phyloP scores from a whole-genome alignment of 1,140 invertebrate genomes.

The Psilanteris sp. region DNA sequence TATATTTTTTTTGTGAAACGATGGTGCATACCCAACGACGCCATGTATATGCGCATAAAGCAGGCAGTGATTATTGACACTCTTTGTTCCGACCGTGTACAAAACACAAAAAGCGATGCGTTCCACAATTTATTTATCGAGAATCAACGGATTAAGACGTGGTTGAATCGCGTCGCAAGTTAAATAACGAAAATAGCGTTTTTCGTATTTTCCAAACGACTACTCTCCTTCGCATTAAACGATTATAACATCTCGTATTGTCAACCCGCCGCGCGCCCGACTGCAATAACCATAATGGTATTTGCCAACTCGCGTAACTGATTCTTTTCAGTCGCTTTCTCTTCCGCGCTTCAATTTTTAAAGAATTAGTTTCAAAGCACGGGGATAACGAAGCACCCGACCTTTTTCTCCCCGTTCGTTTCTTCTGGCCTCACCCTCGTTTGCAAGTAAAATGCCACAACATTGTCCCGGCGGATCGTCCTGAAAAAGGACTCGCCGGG shows the following conservation, averaged over 20 bases:
- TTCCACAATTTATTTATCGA: conserved; percentile 6
- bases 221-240: no score
- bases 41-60: conserved; percentile 30
- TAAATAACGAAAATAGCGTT: no score
- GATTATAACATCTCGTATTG: no score
- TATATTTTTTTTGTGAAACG: conserved; percentile 1
- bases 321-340: conserved; percentile 31
- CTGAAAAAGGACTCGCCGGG: conserved; percentile 68
- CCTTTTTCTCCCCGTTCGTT: conserved; percentile 9
- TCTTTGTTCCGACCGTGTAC: conserved; percentile 29
- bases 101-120: conserved; percentile 15
- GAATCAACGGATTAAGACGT: conserved; percentile 23
- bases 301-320: conserved; percentile 41
- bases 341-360: conserved; percentile 50
- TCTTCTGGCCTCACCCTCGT: conserved; percentile 47
- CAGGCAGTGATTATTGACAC: conserved; percentile 42
- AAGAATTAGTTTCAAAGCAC: conserved; percentile 54
- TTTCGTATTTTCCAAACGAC: no score
- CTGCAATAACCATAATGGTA: conserved; percentile 40
- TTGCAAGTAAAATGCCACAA: conserved; percentile 66
- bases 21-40: background rate
- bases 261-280: no score
- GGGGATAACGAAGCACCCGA: conserved; percentile 50
- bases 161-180: no score
- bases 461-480: conserved; percentile 63